These are phyloP conservation scores for Peucedramus taeniatus DNA, from an alignment of 2,113 vertebrate species.

Conservation along the genomic window DNA sequence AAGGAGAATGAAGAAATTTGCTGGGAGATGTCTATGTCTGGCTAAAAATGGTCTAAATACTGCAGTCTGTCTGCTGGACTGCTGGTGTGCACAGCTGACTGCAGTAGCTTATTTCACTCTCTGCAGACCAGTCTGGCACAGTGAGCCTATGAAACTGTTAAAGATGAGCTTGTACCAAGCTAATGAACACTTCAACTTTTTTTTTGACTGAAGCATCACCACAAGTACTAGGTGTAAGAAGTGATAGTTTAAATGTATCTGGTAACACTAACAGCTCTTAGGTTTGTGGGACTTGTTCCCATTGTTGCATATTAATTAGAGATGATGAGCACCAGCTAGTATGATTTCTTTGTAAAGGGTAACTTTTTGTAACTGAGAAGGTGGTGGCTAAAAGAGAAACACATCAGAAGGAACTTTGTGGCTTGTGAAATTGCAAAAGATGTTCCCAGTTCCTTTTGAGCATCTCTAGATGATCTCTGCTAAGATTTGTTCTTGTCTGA, in stretches of 20 bases:
- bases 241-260: neutral
- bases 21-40: neutral
- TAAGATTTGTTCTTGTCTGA: neutral
- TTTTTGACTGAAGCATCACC: neutral
- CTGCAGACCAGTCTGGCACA: neutral
- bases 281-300: neutral
- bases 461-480: neutral
- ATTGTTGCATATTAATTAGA: neutral
- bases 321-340: neutral
- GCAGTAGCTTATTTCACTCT: neutral
- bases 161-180: neutral
- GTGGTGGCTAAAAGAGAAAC: neutral
- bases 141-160: neutral
- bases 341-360: neutral
- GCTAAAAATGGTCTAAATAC: neutral
- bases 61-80: conserved; percentile 15
- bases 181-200: neutral
- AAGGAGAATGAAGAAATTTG: neutral
- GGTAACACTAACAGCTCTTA: neutral
- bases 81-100: neutral
- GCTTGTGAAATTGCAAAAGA: neutral
- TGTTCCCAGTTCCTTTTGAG: neutral
- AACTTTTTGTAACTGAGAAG: neutral
- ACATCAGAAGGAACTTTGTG: neutral
- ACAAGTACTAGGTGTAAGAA: neutral